Base-by-base conservation (phyloP, 2,113 vertebrate species). In the Onychostruthus taczanowskii region DNA sequence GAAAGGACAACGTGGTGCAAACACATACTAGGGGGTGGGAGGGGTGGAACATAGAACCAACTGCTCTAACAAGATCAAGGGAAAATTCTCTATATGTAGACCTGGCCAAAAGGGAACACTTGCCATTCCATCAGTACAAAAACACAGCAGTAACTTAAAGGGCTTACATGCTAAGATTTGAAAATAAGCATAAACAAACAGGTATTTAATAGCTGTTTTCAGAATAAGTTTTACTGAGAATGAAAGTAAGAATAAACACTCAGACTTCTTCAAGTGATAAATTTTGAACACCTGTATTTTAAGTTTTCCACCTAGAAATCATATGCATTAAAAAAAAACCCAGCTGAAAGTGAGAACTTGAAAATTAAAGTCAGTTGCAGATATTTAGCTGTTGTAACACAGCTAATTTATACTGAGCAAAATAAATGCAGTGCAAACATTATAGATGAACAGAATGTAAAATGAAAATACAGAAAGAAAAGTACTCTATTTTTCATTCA, bases 51-150 rank as follows among this genome's bases (percentile, higher is more conserved):
- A 13, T 6, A 83, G 8, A 94, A 73, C 10, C 89, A 90, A 37
- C 6, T 87, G 43, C 46, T 89, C 50, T 84, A 92, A 89, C 8
- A 69, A 93, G 70, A 95, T 56, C 31, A 89, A 90, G 44, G 49
- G 80, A 80, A 81, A 93, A 95, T 82, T 93, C 53, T 80, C 92
- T 70, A 55, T 21, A 78, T 8, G 27, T 58, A 84, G 76, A 88
- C 35, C 37, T 87, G 70, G 80, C 56, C 82, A 94, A 95, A 89
- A 90, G 61, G 28, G 81, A 90, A 79, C 23, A 49, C 31, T 81
- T 97, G 73, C 26, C 52, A 89, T 79, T 94, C 68, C 63, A 93
- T 84, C 77, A 87, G 62, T 84, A 83, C 31, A 90, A 85, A 88
- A 94, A 56, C 5, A 68, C 31, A 79, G 30, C 55, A 81, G 44